phyloP scores from a whole-genome alignment of 2,797 vertebrate species.

The Martes flavigula region DNA sequence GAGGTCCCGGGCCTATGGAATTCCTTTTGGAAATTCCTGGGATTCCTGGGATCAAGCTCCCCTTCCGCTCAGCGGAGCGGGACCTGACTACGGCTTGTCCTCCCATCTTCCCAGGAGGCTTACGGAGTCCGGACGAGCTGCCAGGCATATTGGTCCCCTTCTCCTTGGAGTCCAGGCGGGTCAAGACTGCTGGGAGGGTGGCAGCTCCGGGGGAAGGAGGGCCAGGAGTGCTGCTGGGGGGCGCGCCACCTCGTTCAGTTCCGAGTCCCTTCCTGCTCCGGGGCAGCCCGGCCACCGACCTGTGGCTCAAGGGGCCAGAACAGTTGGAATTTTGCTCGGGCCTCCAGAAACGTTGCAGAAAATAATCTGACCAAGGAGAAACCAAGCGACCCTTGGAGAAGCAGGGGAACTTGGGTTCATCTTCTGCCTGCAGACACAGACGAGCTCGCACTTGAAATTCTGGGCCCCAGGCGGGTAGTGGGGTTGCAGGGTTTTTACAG shows the following conservation, averaged over 20 bases:
- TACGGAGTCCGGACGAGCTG: no score
- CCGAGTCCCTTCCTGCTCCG: background rate
- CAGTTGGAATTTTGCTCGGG: no score
- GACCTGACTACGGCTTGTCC: background rate
- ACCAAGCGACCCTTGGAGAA: background rate
- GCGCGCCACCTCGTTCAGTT: rapidly evolving
- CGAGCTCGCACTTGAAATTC: background rate
- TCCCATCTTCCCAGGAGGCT: background rate
- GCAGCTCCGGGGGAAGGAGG: no score
- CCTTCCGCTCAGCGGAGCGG: rapidly evolving
- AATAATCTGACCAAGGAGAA: background rate
- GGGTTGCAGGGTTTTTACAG: no score
- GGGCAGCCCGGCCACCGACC: no score
- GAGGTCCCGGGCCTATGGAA: background rate
- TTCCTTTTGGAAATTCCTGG: background rate
- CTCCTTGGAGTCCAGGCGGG: background rate
- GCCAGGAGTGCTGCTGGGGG: no score
- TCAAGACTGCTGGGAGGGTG: background rate
- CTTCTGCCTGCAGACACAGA: background rate
- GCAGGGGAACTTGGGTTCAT: no score
- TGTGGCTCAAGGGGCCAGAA: no score
- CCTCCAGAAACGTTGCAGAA: background rate
- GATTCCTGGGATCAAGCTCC: background rate
- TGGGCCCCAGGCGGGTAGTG: background rate
- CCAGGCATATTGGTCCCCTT: background rate